These are phyloP conservation scores for Leptopterna dolabrata DNA, from an alignment of 2,888 invertebrate species.

Conservation along the genomic window DNA sequence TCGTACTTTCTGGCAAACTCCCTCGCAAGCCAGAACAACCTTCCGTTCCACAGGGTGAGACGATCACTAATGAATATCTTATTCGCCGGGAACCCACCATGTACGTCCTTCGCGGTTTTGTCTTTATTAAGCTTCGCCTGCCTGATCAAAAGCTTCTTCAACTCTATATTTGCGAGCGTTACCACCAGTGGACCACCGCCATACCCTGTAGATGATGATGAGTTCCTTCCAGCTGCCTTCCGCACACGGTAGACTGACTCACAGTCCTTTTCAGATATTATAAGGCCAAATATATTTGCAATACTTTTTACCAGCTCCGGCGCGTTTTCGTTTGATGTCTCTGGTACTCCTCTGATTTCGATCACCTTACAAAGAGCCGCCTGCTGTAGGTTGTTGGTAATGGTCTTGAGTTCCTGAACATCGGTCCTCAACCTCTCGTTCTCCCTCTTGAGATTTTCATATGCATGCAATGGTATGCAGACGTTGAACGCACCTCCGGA, in stretches of 20 bases:
- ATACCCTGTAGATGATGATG: not conserved
- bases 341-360: not conserved
- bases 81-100: not conserved
- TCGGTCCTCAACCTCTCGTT: not conserved
- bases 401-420: not conserved
- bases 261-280: not conserved
- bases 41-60: not conserved
- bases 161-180: not conserved
- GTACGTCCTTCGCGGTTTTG: not conserved
- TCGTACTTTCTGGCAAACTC: slow-evolving; percentile 4
- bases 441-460: not conserved
- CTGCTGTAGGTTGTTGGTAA: not conserved
- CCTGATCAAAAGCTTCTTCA: not conserved
- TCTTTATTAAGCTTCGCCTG: not conserved
- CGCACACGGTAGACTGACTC: not conserved
- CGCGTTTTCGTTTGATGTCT: not conserved
- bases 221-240: not conserved
- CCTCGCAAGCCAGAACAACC: not conserved
- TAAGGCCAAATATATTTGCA: not conserved
- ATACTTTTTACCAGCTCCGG: not conserved
- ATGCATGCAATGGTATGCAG: too few relatives aligned
- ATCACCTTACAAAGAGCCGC: not conserved
- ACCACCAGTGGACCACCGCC: not conserved
- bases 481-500: too few relatives aligned
- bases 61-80: not conserved